Percentiles rank a stretch among this genome's conserved stretches.
phyloP scores from a whole-genome alignment of 2,797 vertebrate species.

The Forpus xanthops region DNA sequence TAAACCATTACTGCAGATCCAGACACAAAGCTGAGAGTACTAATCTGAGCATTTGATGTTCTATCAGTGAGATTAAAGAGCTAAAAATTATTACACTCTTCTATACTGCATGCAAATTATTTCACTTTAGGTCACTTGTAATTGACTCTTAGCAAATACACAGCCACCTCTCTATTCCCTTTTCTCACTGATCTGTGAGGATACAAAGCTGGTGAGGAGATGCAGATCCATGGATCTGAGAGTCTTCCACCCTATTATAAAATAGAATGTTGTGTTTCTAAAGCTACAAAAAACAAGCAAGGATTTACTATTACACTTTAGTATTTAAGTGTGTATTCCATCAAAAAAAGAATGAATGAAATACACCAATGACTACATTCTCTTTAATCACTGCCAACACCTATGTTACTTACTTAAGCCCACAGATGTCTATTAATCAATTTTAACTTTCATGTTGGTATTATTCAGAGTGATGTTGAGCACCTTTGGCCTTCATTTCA shows the following conservation, averaged over 20 bases:
- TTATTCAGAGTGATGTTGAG: neutral
- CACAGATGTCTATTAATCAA: neutral
- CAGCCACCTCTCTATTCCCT: neutral
- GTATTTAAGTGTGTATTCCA: neutral
- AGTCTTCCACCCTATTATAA: neutral
- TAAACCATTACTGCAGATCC: neutral
- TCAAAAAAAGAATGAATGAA: constrained; percentile 20
- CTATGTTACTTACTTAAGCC: neutral
- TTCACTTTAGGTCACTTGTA: neutral
- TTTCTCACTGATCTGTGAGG: neutral
- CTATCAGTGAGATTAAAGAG: neutral
- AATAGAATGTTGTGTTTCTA: neutral
- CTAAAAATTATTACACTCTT: neutral
- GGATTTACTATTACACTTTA: neutral
- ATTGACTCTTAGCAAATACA: neutral
- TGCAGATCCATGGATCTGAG: neutral
- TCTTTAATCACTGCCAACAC: constrained; percentile 21
- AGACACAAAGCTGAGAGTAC: neutral
- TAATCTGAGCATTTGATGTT: neutral
- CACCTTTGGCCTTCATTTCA: neutral
- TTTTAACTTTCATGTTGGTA: neutral
- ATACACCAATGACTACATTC: neutral
- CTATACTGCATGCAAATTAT: neutral
- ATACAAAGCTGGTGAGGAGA: neutral
- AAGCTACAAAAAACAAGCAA: neutral